Evolutionary conservation across 2,888 invertebrate genomes (phyloP).

Genomic region (Epicampocera succincta): DNA sequence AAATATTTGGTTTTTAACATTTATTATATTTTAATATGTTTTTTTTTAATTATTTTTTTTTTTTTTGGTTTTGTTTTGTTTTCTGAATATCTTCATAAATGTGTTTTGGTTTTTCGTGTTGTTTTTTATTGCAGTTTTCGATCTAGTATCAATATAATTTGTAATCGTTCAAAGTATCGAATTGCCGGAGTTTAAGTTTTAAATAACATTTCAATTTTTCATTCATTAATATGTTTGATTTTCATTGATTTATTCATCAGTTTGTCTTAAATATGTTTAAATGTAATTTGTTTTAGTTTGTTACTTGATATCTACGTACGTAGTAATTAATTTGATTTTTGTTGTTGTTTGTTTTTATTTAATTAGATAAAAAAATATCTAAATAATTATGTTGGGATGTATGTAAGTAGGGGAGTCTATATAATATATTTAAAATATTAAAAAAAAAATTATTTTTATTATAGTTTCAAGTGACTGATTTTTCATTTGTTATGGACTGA

Average conservation of each 20-base stretch:
- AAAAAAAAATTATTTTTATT: too few relatives aligned
- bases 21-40: constrained; percentile 63
- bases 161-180: constrained; percentile 16
- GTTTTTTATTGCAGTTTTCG: constrained; percentile 61
- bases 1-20: constrained; percentile 50
- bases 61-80: constrained; percentile 55
- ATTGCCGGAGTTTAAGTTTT: constrained; percentile 16
- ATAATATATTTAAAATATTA: constrained; percentile 28
- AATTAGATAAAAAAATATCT: constrained; percentile 54
- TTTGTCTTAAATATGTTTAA: constrained; percentile 18
- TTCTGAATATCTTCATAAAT: constrained; percentile 67
- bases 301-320: constrained; percentile 51
- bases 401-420: too few relatives aligned
- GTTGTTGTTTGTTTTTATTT: constrained; percentile 38
- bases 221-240: constrained; percentile 46
- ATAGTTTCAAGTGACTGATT: too few relatives aligned
- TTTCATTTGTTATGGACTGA: too few relatives aligned
- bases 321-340: constrained; percentile 47
- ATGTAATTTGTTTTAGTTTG: constrained; percentile 18
- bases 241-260: constrained; percentile 25
- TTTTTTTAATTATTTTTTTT: constrained; percentile 58
- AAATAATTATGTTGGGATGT: constrained; percentile 46
- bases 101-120: constrained; percentile 56
- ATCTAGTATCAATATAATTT: constrained; percentile 48
- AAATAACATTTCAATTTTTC: constrained; percentile 41